Conservation (phyloP, 2,113 vertebrate genomes). For the Pollachius pollachius region DNA sequence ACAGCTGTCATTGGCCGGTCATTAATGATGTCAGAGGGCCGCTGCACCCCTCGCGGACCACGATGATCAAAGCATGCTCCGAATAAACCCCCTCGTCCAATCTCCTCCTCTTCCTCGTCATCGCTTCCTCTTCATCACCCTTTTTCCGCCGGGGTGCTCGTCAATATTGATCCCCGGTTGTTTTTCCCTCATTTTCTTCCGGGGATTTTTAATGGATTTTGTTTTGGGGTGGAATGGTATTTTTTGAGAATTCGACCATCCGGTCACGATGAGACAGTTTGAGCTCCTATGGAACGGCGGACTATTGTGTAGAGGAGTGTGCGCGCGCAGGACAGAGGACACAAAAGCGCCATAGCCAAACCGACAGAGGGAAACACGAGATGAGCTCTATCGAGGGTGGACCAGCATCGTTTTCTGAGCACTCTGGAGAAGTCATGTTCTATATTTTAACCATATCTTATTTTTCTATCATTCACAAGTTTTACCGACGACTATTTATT, state of each 20-base stretch:
- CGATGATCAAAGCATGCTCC: conserved; percentile 64
- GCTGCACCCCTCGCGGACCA: conserved; percentile 44
- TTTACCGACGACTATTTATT: conserved; percentile 8
- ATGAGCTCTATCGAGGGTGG: conserved; percentile 36
- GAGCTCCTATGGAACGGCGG: conserved; percentile 28
- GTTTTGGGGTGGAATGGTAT: conserved; percentile 27
- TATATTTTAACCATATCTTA: conserved; percentile 41
- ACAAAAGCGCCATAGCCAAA: conserved; percentile 12
- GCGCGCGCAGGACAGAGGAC: conserved; percentile 8
- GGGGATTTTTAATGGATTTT: conserved; percentile 14
- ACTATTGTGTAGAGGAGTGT: conserved; percentile 35
- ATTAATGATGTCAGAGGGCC: conserved; percentile 64
- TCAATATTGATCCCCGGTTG: conserved; percentile 19
- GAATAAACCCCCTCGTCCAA: conserved; percentile 53
- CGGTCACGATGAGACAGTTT: conserved; percentile 33
- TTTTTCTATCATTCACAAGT: conserved; percentile 63
- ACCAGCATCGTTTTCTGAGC: conserved; percentile 51
- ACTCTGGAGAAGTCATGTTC: conserved; percentile 43
- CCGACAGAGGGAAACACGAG: conserved; percentile 40
- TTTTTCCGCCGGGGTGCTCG: conserved; percentile 44
- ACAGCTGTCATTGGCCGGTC: conserved; percentile 45
- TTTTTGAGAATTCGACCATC: conserved; percentile 28
- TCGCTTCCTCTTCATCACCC: conserved; percentile 42
- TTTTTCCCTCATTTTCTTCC: conserved; percentile 25
- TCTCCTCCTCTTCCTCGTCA: conserved; percentile 53